Conservation (phyloP, 1,140 invertebrate species). For the Drosophila parvula region DNA sequence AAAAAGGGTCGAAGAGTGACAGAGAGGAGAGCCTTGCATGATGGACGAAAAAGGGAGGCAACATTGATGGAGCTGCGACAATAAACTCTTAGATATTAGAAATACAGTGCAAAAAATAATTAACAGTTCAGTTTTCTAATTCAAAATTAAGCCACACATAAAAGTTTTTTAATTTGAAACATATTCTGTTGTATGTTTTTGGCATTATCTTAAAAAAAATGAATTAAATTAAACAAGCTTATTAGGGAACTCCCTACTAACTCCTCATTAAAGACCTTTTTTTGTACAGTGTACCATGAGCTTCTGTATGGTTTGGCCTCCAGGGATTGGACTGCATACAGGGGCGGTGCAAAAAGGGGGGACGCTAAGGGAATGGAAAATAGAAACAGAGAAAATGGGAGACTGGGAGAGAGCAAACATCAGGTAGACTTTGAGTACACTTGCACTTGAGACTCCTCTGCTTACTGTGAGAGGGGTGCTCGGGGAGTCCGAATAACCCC, state of each 20-base stretch:
- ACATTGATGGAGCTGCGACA: constrained; percentile 30
- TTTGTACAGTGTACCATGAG: constrained; percentile 9
- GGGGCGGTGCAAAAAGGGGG: neutral
- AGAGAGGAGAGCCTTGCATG: neutral
- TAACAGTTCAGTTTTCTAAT: neutral
- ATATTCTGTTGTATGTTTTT: too few relatives aligned
- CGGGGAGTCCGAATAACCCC: constrained; percentile 2
- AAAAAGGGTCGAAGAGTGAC: neutral
- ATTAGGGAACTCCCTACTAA: too few relatives aligned
- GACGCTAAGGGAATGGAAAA: constrained; percentile 1
- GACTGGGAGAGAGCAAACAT: constrained; percentile 47
- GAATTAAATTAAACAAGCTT: neutral
- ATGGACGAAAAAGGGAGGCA: neutral
- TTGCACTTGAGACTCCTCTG: constrained; percentile 65
- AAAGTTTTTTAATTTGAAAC: too few relatives aligned
- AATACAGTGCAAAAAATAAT: neutral
- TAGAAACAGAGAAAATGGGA: constrained; percentile 6
- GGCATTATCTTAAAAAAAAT: too few relatives aligned
- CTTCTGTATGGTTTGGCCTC: constrained; percentile 48
- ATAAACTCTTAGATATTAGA: constrained; percentile 17
- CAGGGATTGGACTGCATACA: constrained; percentile 42
- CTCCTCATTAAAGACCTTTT: neutral
- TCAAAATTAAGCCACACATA: neutral
- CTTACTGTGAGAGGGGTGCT: constrained; percentile 11
- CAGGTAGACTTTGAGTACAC: constrained; percentile 72